Base-by-base conservation (phyloP, 2,888 invertebrate genomes). In the Kryphioiulus occultus region DNA sequence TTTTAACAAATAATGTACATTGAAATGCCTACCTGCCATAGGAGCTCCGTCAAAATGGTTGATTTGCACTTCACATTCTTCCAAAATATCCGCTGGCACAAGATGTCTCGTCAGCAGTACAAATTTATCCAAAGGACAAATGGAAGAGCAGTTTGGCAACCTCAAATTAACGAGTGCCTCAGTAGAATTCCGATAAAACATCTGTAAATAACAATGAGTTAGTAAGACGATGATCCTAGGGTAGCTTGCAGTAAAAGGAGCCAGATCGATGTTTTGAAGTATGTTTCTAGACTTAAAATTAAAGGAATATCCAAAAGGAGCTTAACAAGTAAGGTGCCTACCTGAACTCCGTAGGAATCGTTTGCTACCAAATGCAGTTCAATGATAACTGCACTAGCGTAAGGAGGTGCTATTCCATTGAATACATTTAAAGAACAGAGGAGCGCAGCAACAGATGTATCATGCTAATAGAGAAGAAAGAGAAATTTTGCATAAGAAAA, bases 361-460 rank as follows among this genome's bases (percentile, higher is more conserved):
- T 30, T 92, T 0, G 92, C 92, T 89, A 93, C 92, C 90, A 93
- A 93, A 87, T 94, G 94, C 68, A 95, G 92, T 91, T 96, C 95
- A 83, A 95, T 92, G 85, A 95, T 91, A 0, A 94, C 92, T 91
- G 94, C 94, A n/a, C 94, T 93, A 42, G 94, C 94, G 90, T 95
- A 95, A 30, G 93, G 93, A 0, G 95, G 95, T 15, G 88, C 1
- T 32, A 86, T 30, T 22, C 30, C 32, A 26, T 86, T 86, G 53
- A 53, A 44, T 22, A 86, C 59, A 47, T n/a, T 53, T 17, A 86
- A 26, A 53, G 59, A 5, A 2, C 1, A 59, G 44, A 86, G 35
- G 17, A 86, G 26, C 17, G 86, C 47, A 32, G 86, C 30, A n/a
- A 86, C 30, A 30, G 30, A 44, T 53, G 86, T 86, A 30, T 86